Conservation (phyloP, 2,113 vertebrate species). For the Upupa epops region DNA sequence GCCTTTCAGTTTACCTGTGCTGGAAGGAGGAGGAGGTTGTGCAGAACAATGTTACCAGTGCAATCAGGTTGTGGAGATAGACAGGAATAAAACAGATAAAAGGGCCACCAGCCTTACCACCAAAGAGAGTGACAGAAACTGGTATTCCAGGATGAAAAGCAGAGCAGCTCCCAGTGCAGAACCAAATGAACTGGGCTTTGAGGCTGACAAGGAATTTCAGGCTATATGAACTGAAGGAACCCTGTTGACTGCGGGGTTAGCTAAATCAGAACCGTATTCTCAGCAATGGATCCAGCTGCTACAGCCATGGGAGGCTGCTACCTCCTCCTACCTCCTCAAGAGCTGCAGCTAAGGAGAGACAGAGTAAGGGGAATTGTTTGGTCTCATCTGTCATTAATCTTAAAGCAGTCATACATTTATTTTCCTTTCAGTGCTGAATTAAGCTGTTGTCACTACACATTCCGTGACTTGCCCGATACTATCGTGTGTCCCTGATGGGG, state of each 20-base stretch:
- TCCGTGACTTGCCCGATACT: background rate
- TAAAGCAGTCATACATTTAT: background rate
- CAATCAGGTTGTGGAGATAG: background rate
- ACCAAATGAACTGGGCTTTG: background rate
- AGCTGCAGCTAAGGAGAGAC: background rate
- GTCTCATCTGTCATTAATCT: background rate
- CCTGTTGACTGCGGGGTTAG: background rate
- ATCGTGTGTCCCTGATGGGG: background rate
- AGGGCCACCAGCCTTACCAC: background rate
- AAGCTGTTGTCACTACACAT: background rate
- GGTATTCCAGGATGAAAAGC: background rate
- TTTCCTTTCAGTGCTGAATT: background rate
- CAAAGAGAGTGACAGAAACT: background rate
- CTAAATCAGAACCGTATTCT: background rate
- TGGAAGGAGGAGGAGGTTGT: background rate
- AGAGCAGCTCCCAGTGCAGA: background rate
- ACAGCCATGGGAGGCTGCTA: background rate
- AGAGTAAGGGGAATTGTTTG: background rate
- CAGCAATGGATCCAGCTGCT: background rate
- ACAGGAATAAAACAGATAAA: background rate
- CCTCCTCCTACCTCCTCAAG: background rate
- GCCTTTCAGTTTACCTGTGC: fast-evolving
- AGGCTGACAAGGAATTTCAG: background rate
- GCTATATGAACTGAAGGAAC: background rate
- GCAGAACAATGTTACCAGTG: background rate